Percentiles rank a stretch among this genome's conserved stretches.
phyloP scores from a whole-genome alignment of 2,797 vertebrate genomes.

The Allobates femoralis region DNA sequence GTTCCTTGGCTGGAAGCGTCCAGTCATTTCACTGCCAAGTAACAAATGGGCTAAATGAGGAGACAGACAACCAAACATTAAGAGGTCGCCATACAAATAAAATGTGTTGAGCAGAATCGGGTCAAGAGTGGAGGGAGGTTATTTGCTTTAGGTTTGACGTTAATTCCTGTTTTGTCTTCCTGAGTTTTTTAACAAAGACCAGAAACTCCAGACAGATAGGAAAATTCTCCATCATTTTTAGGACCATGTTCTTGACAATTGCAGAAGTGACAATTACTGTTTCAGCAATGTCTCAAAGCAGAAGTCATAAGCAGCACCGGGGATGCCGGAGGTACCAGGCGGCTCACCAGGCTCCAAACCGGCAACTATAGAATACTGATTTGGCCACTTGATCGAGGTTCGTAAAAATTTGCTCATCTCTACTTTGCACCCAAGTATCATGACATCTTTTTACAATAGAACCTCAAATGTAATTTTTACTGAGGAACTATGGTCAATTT shows the following conservation, averaged over 20 bases:
- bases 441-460: too few species aligned
- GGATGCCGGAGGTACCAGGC: too few species aligned
- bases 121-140: neutral
- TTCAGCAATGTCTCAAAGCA: neutral
- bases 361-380: too few species aligned
- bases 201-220: neutral
- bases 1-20: conserved; percentile 28
- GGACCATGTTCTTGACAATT: neutral
- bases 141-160: neutral
- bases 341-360: too few species aligned
- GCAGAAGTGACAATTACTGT: neutral
- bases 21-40: conserved; percentile 24
- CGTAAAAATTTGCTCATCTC: too few species aligned
- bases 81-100: conserved; percentile 20
- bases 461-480: too few species aligned
- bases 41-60: conserved; percentile 43
- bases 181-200: neutral
- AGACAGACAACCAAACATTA: conserved; percentile 43
- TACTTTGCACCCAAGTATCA: too few species aligned
- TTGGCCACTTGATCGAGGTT: too few species aligned
- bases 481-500: too few species aligned
- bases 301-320: neutral
- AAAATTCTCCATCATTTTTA: neutral
- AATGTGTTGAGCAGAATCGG: neutral
- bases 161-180: neutral